Conservation (phyloP, 2,113 vertebrate genomes). For the Bettongia penicillata region DNA sequence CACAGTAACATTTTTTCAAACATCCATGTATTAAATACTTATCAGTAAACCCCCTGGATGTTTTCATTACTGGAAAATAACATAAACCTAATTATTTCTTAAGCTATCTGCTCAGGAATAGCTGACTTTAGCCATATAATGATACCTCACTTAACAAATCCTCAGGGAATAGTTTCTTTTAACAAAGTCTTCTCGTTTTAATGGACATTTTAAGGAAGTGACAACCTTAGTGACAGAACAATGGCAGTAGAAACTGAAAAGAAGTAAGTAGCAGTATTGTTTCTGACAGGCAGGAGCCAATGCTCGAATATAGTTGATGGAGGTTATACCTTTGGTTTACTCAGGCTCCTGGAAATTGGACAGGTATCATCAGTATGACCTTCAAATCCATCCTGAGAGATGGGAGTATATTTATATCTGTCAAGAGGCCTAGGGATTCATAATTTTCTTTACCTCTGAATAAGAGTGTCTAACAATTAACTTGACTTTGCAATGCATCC, state of each 20-base stretch:
- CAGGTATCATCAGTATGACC: not conserved
- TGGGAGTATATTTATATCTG: not conserved
- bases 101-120: constrained; percentile 30
- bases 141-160: constrained; percentile 27
- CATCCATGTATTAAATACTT: not conserved
- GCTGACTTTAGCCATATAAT: not conserved
- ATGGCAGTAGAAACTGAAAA: constrained; percentile 37
- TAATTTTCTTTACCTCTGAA: not conserved
- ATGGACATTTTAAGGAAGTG: constrained; percentile 11
- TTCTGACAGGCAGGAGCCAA: not conserved
- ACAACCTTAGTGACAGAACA: not conserved
- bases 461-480: constrained; percentile 31
- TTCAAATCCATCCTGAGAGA: not conserved
- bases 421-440: not conserved
- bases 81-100: constrained; percentile 51
- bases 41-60: not conserved
- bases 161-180: constrained; percentile 18
- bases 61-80: not conserved
- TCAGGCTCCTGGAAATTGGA: not conserved
- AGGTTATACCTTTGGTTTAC: not conserved
- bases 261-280: not conserved
- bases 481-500: not conserved
- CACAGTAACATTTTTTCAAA: not conserved
- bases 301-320: constrained; percentile 16
- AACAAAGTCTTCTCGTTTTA: not conserved